phyloP scores from a whole-genome alignment of 2,113 vertebrate genomes.

The Brienomyrus brachyistius region DNA sequence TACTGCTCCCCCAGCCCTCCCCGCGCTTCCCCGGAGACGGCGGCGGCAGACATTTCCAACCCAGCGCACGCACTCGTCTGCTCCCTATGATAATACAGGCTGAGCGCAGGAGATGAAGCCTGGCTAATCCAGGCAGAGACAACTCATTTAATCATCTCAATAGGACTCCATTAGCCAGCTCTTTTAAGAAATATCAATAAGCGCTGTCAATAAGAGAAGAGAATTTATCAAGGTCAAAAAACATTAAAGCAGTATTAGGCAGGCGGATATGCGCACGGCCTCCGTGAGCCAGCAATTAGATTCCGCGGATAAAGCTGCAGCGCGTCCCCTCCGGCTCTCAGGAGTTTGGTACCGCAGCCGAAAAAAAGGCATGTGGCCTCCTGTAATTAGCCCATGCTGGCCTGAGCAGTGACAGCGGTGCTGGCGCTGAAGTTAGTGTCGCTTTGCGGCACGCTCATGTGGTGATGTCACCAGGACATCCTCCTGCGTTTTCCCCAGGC shows the following conservation, averaged over 20 bases:
- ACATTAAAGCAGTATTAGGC: slow-evolving; percentile 42
- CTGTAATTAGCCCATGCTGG: background rate
- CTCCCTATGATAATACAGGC: slow-evolving; percentile 60
- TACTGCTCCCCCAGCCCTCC: slow-evolving; percentile 45
- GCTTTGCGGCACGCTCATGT: background rate
- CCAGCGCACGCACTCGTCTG: slow-evolving; percentile 57
- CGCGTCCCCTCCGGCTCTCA: slow-evolving; percentile 33
- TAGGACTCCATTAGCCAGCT: slow-evolving; percentile 55
- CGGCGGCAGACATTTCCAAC: slow-evolving; percentile 60
- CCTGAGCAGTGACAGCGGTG: background rate
- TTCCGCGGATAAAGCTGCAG: slow-evolving; percentile 31
- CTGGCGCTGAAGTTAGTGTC: background rate
- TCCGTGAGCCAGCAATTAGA: slow-evolving; percentile 49
- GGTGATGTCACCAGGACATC: background rate
- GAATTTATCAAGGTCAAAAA: slow-evolving; percentile 63
- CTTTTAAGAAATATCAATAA: slow-evolving; percentile 66
- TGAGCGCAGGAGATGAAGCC: slow-evolving; percentile 51
- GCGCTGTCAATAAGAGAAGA: slow-evolving; percentile 59
- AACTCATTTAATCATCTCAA: slow-evolving; percentile 63
- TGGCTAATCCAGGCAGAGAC: slow-evolving; percentile 56
- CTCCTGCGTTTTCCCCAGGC: background rate
- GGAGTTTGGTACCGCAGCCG: background rate
- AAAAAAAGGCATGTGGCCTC: background rate
- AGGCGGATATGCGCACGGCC: slow-evolving; percentile 35
- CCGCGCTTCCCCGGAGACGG: slow-evolving; percentile 46